Base-by-base conservation (phyloP, 2,113 vertebrate species). In the Catharus bicknelli region DNA sequence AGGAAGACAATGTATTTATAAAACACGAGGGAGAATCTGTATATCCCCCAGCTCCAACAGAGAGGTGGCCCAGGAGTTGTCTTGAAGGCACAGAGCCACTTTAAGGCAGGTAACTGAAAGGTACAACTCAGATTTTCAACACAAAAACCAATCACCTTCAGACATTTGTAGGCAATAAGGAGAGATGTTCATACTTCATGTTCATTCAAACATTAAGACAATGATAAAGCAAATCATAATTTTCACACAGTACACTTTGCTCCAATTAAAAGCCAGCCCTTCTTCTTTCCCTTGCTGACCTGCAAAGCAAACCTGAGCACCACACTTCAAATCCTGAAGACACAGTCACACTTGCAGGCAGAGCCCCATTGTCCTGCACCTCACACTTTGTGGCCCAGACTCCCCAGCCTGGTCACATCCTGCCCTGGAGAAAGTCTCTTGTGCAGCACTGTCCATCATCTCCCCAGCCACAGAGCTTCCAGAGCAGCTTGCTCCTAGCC, bases 1-100 rank as follows among this genome's bases (percentile, higher is more conserved):
- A 80, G 74, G 88, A 96, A 94, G 83, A 95, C 82, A 36, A 38
- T 93, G 50, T 96, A 90, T 97, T 97, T 96, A 83, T 88, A 91
- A 96, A 96, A 93, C 4, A 5, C 1, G 2, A 18, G 21, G 76
- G 66, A 83, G 29, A 88, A 77, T 30, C 61, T 53, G 63, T 11
- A 11, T 23, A 29, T 57, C 47, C 61, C 93, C 83, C 66, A 83
- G 43, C 42, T 91, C 58, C 27, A 84, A 83, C 57, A 70, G 29
- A 94, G 30, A 42, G 34, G 81, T 87, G 68, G 86, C 83, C 51
- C 76, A 66, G 45, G 69, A 92, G 29, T 84, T 0, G 0, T 91
- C 59, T 92, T 67, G 86, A 97, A 97, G 96, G 95, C 95, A 96
- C 90, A 90, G 85, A 88, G 75, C 40, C 75, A 50, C 64, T 75